phyloP scores from a whole-genome alignment of 2,113 vertebrate genomes.

The Pao palembangensis region DNA sequence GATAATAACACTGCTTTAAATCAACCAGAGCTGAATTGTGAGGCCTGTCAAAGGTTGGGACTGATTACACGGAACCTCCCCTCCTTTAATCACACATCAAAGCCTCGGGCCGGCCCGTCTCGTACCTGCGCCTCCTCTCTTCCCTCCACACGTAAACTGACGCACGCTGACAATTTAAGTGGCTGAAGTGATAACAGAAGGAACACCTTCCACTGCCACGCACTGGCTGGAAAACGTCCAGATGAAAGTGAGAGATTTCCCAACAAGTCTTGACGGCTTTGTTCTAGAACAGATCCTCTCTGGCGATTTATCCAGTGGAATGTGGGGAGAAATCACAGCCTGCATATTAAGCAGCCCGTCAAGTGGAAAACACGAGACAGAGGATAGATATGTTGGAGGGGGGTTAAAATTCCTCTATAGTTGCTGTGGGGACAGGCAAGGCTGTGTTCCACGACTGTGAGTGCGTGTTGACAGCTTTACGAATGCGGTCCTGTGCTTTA shows the following conservation, averaged over 20 bases:
- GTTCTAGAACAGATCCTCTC: slow-evolving; percentile 46
- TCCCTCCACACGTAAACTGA: slow-evolving; percentile 23
- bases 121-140: slow-evolving; percentile 35
- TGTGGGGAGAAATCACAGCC: slow-evolving; percentile 44
- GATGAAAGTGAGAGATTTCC: slow-evolving; percentile 61
- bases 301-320: slow-evolving; percentile 61
- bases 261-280: slow-evolving; percentile 65
- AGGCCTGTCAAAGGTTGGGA: slow-evolving; percentile 32
- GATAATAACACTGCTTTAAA: slow-evolving; percentile 41
- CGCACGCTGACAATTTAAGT: slow-evolving; percentile 44
- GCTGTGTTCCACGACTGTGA: slow-evolving; percentile 56
- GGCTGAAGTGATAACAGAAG: slow-evolving; percentile 45
- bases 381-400: slow-evolving; percentile 58
- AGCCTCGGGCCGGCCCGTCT: slow-evolving; percentile 30
- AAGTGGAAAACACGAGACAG: slow-evolving; percentile 44
- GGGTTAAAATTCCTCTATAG: slow-evolving; percentile 61
- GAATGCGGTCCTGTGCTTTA: slow-evolving; percentile 60
- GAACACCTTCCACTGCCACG: slow-evolving; percentile 36
- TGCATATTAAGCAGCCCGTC: slow-evolving; percentile 65
- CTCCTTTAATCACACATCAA: slow-evolving; percentile 56
- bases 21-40: slow-evolving; percentile 36
- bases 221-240: slow-evolving; percentile 36
- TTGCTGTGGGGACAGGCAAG: slow-evolving; percentile 56
- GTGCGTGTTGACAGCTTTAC: slow-evolving; percentile 71
- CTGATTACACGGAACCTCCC: slow-evolving; percentile 31